Evolutionary conservation across 35 echinoderm and acorn worm genomes (phyloP).

Genomic region (Antedon bifida): DNA sequence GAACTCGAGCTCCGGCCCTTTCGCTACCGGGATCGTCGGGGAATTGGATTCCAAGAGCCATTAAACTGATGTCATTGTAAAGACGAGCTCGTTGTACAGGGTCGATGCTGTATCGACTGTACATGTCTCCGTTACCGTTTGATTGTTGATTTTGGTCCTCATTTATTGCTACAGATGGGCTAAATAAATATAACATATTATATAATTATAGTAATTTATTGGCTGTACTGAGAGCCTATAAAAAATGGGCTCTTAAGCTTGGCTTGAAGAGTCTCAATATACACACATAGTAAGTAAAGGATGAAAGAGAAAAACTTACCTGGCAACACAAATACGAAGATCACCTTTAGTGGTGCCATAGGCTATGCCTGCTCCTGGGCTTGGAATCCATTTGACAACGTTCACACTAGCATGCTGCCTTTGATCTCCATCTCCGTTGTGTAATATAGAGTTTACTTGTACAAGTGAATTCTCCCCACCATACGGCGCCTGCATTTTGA

Average conservation of each 20-base stretch:
- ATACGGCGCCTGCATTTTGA: constrained; percentile 26
- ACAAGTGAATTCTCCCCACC: constrained; percentile 34
- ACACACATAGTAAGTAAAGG: too few species aligned
- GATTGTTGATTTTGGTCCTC: neutral
- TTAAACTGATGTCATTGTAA: neutral
- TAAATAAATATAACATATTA: neutral
- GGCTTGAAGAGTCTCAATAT: neutral
- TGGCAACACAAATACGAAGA: constrained; percentile 57
- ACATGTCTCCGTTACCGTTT: neutral
- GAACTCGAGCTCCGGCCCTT: neutral
- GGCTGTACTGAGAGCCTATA: neutral
- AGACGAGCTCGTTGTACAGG: neutral
- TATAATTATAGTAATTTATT: neutral
- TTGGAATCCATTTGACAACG: constrained; percentile 74
- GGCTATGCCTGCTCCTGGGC: constrained; percentile 50
- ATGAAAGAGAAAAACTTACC: too few species aligned
- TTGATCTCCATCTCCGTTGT: constrained; percentile 28
- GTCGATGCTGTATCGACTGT: neutral
- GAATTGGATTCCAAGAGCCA: neutral
- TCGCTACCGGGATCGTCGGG: neutral
- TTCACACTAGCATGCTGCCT: constrained; percentile 46
- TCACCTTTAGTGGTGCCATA: constrained; percentile 86
- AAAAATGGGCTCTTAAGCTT: neutral
- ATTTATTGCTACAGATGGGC: neutral
- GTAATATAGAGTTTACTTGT: constrained; percentile 30